Evolutionary conservation across 1,140 invertebrate genomes (phyloP).

Genomic region (Bombus confusus): DNA sequence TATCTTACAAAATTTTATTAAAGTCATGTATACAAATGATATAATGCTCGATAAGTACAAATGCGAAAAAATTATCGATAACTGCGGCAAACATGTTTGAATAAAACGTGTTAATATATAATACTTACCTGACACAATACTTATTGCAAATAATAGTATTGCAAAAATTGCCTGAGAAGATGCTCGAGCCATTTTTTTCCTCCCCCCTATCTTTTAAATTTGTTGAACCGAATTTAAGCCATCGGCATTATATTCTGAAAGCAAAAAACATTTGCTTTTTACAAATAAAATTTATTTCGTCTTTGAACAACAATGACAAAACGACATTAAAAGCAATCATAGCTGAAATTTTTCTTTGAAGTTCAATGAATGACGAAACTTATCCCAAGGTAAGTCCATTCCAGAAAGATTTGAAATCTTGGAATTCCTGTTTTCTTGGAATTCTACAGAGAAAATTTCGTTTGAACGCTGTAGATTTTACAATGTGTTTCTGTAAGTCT

Average conservation of each 20-base stretch:
- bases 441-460: background rate
- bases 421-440: background rate
- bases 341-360: background rate
- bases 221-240: constrained; percentile 17
- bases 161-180: constrained; percentile 59
- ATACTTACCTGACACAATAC: constrained; percentile 47
- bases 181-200: constrained; percentile 49
- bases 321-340: background rate
- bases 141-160: constrained; percentile 63
- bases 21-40: background rate
- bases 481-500: background rate
- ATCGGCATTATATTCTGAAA: constrained; percentile 40
- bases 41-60: background rate
- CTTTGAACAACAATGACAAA: background rate
- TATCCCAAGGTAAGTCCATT: background rate
- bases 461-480: background rate
- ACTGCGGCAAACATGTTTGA: background rate
- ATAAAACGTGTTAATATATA: background rate
- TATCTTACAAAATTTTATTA: background rate
- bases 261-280: background rate
- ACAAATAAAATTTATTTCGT: background rate
- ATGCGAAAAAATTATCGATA: background rate
- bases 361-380: background rate
- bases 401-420: background rate
- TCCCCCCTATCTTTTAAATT: constrained; percentile 34